These are phyloP conservation scores for Lepidurus arcticus DNA, from an alignment of 1,140 invertebrate species.

Conservation along the genomic window DNA sequence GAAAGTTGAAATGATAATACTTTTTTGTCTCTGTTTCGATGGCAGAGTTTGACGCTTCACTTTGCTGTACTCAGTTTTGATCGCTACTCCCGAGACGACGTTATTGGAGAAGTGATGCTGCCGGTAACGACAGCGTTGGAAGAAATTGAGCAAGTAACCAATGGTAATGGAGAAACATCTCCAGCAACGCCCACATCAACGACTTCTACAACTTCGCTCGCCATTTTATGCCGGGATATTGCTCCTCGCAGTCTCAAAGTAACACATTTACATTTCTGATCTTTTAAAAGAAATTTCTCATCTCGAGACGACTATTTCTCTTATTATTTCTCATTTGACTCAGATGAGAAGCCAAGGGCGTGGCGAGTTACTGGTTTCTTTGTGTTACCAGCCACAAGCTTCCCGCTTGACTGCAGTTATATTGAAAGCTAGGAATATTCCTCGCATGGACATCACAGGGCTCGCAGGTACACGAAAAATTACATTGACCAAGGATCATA, in stretches of 20 bases:
- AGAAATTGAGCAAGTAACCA: slow-evolving; percentile 53
- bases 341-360: slow-evolving; percentile 79
- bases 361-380: slow-evolving; percentile 81
- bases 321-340: slow-evolving; percentile 23
- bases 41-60: slow-evolving; percentile 76
- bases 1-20: no score
- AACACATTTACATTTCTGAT: slow-evolving; percentile 36
- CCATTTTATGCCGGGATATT: slow-evolving; percentile 66
- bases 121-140: slow-evolving; percentile 66
- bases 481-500: no score
- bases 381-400: slow-evolving; percentile 90
- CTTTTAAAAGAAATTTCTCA: not conserved
- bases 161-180: slow-evolving; percentile 28
- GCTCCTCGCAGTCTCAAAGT: slow-evolving; percentile 80
- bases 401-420: slow-evolving; percentile 83
- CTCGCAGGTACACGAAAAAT: slow-evolving; percentile 56
- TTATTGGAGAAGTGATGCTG: slow-evolving; percentile 92
- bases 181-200: slow-evolving; percentile 40
- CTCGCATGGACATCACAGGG: slow-evolving; percentile 92
- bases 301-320: not conserved
- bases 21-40: slow-evolving; percentile 33
- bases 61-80: slow-evolving; percentile 95
- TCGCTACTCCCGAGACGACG: slow-evolving; percentile 91
- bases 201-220: slow-evolving; percentile 39
- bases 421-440: slow-evolving; percentile 84